A percentile compares a stretch with the other conserved stretches of the same genome.
These are phyloP conservation scores for Indicator indicator DNA, from an alignment of 2,113 vertebrate species.

Conservation along the genomic window DNA sequence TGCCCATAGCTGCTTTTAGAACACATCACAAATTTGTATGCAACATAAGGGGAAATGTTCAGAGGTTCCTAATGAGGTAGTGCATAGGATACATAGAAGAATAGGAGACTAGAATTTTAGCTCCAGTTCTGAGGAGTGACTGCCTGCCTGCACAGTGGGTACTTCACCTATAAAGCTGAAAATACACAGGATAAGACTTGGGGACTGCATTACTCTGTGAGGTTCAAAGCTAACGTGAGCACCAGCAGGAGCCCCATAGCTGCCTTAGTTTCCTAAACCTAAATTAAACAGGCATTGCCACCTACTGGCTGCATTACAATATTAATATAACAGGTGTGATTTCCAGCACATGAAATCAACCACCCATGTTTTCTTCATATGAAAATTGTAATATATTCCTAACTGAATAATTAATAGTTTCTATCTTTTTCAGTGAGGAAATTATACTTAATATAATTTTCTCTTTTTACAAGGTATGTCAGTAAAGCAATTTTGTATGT, in stretches of 20 bases:
- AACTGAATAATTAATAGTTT: background rate
- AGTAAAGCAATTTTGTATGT: background rate
- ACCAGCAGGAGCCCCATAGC: background rate
- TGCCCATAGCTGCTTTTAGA: background rate
- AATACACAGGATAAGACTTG: background rate
- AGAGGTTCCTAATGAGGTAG: background rate
- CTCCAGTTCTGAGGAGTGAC: background rate
- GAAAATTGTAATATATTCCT: background rate
- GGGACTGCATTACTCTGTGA: background rate
- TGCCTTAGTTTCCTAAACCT: background rate
- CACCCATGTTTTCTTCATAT: background rate
- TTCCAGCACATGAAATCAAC: background rate
- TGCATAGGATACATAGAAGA: background rate
- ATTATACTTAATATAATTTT: background rate
- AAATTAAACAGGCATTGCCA: conserved; percentile 56
- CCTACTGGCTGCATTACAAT: conserved; percentile 1
- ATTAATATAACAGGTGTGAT: background rate
- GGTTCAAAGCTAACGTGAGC: background rate
- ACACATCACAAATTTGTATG: background rate
- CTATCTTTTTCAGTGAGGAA: background rate
- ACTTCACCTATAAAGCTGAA: background rate
- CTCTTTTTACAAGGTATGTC: background rate
- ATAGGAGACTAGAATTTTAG: background rate
- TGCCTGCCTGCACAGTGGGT: background rate
- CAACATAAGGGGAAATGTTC: background rate